These are phyloP conservation scores for Anas platyrhynchos DNA, from an alignment of 2,113 vertebrate genomes.

Conservation along the genomic window DNA sequence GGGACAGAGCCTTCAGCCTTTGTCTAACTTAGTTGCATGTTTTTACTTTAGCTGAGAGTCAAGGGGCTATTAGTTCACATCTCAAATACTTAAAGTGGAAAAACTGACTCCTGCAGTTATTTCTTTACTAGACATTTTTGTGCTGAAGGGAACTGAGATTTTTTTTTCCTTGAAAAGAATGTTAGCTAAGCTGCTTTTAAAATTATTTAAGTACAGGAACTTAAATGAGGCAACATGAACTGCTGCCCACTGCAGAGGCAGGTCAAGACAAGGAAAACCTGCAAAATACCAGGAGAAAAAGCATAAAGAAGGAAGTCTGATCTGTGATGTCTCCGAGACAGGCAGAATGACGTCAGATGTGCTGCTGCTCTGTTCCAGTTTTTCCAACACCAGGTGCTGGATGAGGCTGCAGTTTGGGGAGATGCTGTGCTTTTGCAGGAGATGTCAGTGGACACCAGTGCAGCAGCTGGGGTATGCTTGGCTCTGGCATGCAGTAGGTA, in stretches of 20 bases:
- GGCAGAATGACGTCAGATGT: background rate
- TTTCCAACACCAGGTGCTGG: background rate
- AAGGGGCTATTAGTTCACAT: background rate
- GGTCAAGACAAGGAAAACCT: background rate
- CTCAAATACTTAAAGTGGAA: background rate
- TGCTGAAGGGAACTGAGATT: background rate
- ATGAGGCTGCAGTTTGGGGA: background rate
- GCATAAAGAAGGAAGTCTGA: background rate
- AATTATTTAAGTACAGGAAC: background rate
- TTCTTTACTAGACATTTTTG: background rate
- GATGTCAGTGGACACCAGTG: fast-evolving
- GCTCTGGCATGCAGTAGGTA: background rate
- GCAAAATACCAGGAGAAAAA: background rate
- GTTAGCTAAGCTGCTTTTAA: background rate
- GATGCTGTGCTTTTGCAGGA: background rate
- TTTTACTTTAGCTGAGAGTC: conserved; percentile 11
- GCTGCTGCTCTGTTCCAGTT: background rate
- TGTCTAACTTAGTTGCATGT: background rate
- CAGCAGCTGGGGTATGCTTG: background rate
- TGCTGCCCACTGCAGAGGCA: background rate
- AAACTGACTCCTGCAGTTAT: conserved; percentile 4
- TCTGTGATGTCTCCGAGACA: background rate
- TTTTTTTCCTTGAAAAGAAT: background rate
- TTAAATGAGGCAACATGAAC: background rate
- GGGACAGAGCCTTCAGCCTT: background rate